These are phyloP conservation scores for Hydrotaea diabolus DNA, from an alignment of 2,888 invertebrate genomes.

Conservation along the genomic window DNA sequence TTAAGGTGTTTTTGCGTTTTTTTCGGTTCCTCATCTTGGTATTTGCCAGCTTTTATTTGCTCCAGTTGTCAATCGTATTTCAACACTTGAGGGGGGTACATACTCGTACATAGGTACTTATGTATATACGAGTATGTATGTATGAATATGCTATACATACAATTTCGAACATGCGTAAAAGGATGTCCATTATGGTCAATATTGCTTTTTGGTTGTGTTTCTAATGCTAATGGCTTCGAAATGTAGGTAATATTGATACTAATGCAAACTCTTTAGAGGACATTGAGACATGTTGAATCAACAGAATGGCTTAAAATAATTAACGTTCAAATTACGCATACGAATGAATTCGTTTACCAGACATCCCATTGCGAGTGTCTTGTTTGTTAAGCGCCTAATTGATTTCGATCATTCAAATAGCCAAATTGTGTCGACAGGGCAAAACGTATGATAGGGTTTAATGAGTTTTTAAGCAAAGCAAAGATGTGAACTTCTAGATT, in stretches of 20 bases:
- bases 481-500: no score
- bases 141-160: neutral
- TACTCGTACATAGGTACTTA: no score
- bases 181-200: constrained; percentile 13
- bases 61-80: neutral
- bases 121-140: neutral
- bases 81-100: neutral
- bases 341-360: no score
- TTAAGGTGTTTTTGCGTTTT: constrained; percentile 1
- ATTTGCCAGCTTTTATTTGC: neutral
- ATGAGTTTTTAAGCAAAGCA: no score
- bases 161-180: no score
- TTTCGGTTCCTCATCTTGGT: neutral
- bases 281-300: neutral
- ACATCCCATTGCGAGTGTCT: no score
- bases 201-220: neutral
- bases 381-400: no score
- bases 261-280: neutral
- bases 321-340: neutral
- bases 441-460: no score
- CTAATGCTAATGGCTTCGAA: neutral
- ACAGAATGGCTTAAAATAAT: neutral
- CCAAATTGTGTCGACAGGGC: no score
- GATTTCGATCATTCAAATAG: no score
- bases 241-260: neutral